Base-by-base conservation (phyloP, 2,797 vertebrate species). In the Acrossocheilus fasciatus region DNA sequence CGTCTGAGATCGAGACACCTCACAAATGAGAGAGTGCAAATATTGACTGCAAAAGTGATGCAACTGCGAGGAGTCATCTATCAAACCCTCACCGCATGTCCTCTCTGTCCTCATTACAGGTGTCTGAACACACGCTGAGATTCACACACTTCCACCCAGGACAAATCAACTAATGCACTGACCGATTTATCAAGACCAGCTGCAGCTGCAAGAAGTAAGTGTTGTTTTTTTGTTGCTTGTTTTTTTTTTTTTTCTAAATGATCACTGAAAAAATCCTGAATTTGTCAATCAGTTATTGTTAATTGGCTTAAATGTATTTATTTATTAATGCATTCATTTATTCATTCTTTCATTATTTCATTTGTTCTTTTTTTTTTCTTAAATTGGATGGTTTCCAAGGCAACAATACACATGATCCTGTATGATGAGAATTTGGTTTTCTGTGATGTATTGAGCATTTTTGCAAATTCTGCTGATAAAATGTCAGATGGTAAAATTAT, bases 61-160 rank as follows among this genome's bases (percentile, higher is more conserved):
- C 81, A 69, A 83, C 81, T 78, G 72, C 45, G 18, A 23, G n/a
- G 80, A 83, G 86, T 88, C 82, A 88, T 88, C 84, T 68, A 77
- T 90, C 89, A 90, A 78, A 89, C 59, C 57, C 66, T 90, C 80
- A 89, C 84, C 86, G 36, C 75, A 26, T 83, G 79, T 86, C 84
- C 69, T 79, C 84, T 90, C 82, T 89, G 86, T 90, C 86, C 81
- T 89, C 68, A 85, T 90, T 89, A 86, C 84, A 90, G 88, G 88
- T 77, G 78, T 66, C 88, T 84, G 88, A 77, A 82, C 83, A 82
- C 81, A 82, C n/a, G 68, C 86, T 78, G 50, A 77, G 75, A 84
- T 78, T 84, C 72, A 79, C 76, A 88, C 74, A 54, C 69, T 81
- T 87, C 45, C 36, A 74, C 66, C 75, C 43, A 81, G 77, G 84